Conservation (phyloP, 35 echinoderm and acorn worm species). For the Strongylocentrotus purpuratus region DNA sequence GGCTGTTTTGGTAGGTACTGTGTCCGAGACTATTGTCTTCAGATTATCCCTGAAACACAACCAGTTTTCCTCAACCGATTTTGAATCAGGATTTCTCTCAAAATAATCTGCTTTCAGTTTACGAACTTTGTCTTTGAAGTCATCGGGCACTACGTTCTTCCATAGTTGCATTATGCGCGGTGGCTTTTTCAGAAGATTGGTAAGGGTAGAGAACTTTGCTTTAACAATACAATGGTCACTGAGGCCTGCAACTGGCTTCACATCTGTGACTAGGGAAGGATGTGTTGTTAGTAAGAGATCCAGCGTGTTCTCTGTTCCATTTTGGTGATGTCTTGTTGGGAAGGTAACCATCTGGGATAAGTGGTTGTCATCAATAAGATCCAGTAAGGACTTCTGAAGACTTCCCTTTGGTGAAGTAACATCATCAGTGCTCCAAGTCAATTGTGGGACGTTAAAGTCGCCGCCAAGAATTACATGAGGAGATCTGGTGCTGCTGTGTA, state of each 20-base stretch:
- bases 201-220: slow-evolving; percentile 35
- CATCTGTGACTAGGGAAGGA: slow-evolving; percentile 35
- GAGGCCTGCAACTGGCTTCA: slow-evolving; percentile 33
- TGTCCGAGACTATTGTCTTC: slow-evolving; percentile 26
- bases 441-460: slow-evolving; percentile 54
- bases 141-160: slow-evolving; percentile 45
- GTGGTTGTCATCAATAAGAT: slow-evolving; percentile 60
- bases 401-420: not conserved
- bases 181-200: slow-evolving; percentile 39
- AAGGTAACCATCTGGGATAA: slow-evolving; percentile 49
- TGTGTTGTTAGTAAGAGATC: slow-evolving; percentile 56
- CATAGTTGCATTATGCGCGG: slow-evolving; percentile 49
- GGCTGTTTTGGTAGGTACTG: too few species aligned
- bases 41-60: slow-evolving; percentile 40
- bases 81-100: slow-evolving; percentile 15
- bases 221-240: slow-evolving; percentile 55
- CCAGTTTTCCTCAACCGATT: slow-evolving; percentile 51
- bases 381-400: slow-evolving; percentile 22
- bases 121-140: slow-evolving; percentile 19
- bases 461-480: slow-evolving; percentile 55
- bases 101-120: slow-evolving; percentile 48
- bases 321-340: slow-evolving; percentile 38
- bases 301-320: slow-evolving; percentile 48
- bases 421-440: slow-evolving; percentile 5
- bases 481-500: slow-evolving; percentile 10